Evolutionary conservation across 2,113 vertebrate species (phyloP), one percentile per base, ranked within the genome.

Genomic region (Andinoacara biseriatus): DNA sequence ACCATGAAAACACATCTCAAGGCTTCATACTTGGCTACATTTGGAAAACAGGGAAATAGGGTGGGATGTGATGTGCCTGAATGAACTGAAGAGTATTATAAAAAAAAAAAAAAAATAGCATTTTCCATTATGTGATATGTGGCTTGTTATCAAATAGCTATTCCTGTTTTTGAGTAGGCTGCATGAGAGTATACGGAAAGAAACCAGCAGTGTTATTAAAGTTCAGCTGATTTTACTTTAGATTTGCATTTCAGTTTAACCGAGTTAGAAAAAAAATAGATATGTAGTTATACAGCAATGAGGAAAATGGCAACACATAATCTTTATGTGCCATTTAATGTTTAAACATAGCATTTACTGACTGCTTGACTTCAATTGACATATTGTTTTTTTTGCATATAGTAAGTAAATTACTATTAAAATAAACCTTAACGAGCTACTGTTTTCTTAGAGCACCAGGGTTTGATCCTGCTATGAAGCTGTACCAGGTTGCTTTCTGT

Each of bases 221-320:
- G 20, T n/a, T 54, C 17, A 9, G 6, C 8, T 54, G 2, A 54
- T 54, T 54, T 54, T 20, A 54, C 18, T 20, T 20, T 17, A 49
- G 5, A 54, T 7, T 20, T 54, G 43, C 5, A 46, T 46, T 5
- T 46, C 43, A 40, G 46, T 54, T 46, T 46, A 69, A 69, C 15
- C 20, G 9, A 29, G 63, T 29, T 18, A 18, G 17, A 2, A 0
- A 3, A 10, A 5, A 10, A 1, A 0, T 11, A 63, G 40, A 26
- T 1, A 0, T 2, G 14, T 49, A 14, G 63, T 49, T 67, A 20
- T 49, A 29, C 15, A 69, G 9, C 2, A 69, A 69, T 49, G 24
- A 69, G 63, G 2, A 29, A 49, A 29, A 15, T 7, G 40, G 26
- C 15, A 49, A 14, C 38, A 69, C 26, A 69, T 24, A 29, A 49